Evolutionary conservation across 53 echinoderm and acorn worm genomes (phyloP).

Genomic region (Temnopleurus reevesii): DNA sequence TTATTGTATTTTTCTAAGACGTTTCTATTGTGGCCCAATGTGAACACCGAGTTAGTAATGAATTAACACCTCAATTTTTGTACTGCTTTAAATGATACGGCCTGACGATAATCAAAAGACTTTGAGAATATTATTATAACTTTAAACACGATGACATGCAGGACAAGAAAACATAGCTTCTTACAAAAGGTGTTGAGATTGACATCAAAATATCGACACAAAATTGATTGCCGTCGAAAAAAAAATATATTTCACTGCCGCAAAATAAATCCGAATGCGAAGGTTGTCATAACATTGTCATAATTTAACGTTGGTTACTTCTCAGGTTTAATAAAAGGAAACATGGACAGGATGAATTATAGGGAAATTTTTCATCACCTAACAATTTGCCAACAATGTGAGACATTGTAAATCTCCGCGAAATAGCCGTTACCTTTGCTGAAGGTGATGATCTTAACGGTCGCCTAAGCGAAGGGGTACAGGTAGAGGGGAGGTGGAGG

Average conservation of each 20-base stretch:
- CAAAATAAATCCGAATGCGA: not conserved
- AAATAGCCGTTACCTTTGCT: not conserved
- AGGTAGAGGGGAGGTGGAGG: no score
- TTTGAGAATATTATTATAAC: no score
- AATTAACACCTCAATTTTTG: no score
- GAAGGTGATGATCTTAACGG: not conserved
- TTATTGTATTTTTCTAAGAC: no score
- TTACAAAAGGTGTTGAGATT: not conserved
- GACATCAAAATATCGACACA: not conserved
- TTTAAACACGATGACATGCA: not conserved
- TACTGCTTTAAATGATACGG: no score
- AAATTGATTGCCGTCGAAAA: slow-evolving; percentile 36
- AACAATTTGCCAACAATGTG: slow-evolving; percentile 37
- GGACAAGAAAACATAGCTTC: not conserved
- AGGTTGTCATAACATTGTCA: slow-evolving; percentile 40
- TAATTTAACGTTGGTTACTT: not conserved
- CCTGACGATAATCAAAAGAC: no score
- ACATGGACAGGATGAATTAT: slow-evolving; percentile 25
- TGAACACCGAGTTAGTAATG: no score
- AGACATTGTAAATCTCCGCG: not conserved
- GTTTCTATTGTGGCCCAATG: no score
- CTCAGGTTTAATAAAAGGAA: not conserved
- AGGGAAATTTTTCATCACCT: slow-evolving; percentile 12
- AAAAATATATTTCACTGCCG: not conserved
- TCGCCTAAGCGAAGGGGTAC: not conserved